Conservation (phyloP, 1,140 invertebrate genomes). For the Gryllus bimaculatus region DNA sequence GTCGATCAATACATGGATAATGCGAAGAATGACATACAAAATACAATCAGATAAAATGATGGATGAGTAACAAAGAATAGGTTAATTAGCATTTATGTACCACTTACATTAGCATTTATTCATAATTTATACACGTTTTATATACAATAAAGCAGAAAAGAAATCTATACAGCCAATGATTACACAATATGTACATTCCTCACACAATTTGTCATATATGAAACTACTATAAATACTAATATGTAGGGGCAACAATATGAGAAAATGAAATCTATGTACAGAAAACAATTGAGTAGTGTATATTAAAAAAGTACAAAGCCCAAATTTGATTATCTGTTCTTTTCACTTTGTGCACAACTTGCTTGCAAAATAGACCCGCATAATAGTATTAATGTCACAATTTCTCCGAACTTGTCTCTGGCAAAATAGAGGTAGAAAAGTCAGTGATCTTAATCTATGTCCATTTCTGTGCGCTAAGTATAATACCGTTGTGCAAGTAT, state of each 20-base stretch:
- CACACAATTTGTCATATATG: neutral
- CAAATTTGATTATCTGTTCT: neutral
- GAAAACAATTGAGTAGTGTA: slow-evolving; percentile 1
- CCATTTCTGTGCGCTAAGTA: neutral
- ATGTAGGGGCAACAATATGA: neutral
- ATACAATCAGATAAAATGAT: neutral
- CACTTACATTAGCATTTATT: neutral
- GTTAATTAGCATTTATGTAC: neutral
- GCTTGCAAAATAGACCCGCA: neutral
- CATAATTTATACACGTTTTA: neutral
- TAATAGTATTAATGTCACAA: neutral
- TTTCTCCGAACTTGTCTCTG: neutral
- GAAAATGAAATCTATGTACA: neutral
- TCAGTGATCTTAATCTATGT: neutral
- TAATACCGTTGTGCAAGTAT: neutral
- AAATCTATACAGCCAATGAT: neutral
- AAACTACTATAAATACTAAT: neutral
- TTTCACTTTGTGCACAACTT: neutral
- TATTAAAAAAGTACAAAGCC: slow-evolving; percentile 5
- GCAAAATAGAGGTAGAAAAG: neutral
- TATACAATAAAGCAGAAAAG: neutral
- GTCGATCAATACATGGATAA: too few relatives aligned
- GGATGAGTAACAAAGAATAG: neutral
- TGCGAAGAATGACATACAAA: neutral
- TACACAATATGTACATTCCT: neutral